Conservation (phyloP, 2,797 vertebrate genomes). For the Hippoglossus hippoglossus region DNA sequence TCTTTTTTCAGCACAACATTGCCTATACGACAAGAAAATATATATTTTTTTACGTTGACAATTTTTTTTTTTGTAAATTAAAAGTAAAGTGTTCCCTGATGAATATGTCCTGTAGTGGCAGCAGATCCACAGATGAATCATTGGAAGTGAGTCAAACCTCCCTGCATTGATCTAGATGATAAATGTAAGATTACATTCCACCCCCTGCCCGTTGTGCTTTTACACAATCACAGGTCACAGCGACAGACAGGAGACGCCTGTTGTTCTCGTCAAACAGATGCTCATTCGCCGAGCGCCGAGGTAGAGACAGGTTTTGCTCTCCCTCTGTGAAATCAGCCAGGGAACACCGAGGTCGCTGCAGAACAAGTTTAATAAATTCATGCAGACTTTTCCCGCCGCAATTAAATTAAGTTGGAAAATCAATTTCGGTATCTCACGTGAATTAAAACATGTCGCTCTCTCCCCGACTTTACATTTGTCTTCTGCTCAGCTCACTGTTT, state of each 20-base stretch:
- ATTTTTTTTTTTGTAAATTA: too few species aligned
- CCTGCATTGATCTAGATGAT: slow-evolving; percentile 38
- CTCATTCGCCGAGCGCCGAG: slow-evolving; percentile 17
- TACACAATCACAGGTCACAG: slow-evolving; percentile 27
- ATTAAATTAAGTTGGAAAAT: slow-evolving; percentile 80
- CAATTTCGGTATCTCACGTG: slow-evolving; percentile 74
- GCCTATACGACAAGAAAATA: too few species aligned
- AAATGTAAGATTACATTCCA: slow-evolving; percentile 33
- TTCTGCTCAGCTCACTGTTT: slow-evolving; percentile 35
- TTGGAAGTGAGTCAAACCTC: slow-evolving; percentile 19
- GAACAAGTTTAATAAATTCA: slow-evolving; percentile 74
- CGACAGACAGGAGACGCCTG: slow-evolving; percentile 23
- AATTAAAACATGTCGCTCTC: slow-evolving; percentile 65
- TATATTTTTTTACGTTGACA: too few species aligned
- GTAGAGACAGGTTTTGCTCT: slow-evolving; percentile 15
- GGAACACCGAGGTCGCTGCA: slow-evolving; percentile 61
- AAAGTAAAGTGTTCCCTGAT: not conserved
- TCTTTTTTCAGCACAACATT: too few species aligned
- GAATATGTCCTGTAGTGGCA: too few species aligned
- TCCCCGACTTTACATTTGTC: slow-evolving; percentile 47
- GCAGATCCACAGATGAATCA: slow-evolving; percentile 17
- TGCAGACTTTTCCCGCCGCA: slow-evolving; percentile 65
- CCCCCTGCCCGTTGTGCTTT: slow-evolving; percentile 13
- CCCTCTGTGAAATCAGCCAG: slow-evolving; percentile 56
- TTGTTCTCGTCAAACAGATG: slow-evolving; percentile 56